These are phyloP conservation scores for Aegithalos caudatus DNA, from an alignment of 2,113 vertebrate genomes.

Conservation along the genomic window DNA sequence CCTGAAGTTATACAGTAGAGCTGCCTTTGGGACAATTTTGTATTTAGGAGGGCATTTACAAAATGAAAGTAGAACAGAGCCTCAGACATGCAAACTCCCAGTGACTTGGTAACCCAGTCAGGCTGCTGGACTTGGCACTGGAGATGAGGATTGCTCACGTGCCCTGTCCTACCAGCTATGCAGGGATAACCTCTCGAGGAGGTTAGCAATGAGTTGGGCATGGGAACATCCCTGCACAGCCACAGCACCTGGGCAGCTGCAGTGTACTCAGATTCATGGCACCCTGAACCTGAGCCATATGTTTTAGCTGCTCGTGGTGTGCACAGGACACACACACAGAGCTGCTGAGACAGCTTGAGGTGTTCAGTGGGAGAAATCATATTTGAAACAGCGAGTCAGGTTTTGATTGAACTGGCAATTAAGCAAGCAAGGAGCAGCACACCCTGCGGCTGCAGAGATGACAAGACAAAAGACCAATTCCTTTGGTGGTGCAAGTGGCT, in stretches of 20 bases:
- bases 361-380: neutral
- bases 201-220: neutral
- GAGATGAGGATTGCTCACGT: rapidly evolving
- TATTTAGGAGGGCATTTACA: neutral
- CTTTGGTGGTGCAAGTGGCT: neutral
- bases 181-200: neutral
- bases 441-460: neutral
- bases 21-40: neutral
- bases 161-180: neutral
- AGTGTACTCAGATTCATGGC: rapidly evolving
- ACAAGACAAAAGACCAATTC: neutral
- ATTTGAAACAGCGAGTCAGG: neutral
- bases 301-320: neutral
- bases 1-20: neutral
- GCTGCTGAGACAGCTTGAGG: neutral
- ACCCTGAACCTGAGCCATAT: neutral
- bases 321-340: neutral
- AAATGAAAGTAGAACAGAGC: neutral
- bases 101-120: neutral
- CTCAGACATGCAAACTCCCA: rapidly evolving
- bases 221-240: neutral
- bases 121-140: neutral
- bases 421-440: neutral
- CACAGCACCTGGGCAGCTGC: neutral
- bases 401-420: slow-evolving; percentile 40